Base-by-base conservation (phyloP, 2,113 vertebrate genomes). In the Gambusia affinis region DNA sequence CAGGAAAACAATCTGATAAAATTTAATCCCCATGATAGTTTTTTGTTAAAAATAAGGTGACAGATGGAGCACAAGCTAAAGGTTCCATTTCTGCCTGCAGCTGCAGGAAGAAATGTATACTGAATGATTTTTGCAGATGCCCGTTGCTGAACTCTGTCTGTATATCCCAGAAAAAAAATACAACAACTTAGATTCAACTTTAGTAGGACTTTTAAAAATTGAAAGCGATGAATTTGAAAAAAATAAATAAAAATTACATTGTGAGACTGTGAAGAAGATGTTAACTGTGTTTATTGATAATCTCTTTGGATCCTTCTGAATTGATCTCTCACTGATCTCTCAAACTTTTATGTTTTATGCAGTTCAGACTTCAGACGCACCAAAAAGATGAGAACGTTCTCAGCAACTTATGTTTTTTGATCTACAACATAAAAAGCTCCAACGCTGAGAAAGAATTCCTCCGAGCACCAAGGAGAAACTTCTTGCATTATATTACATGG, bases 191-290 rank as follows among this genome's bases (percentile, higher is more conserved):
- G 51, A 80, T 81, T 61, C 67, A 85, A 82, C 81, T 87, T 88
- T 80, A 88, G 79, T 91, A 91, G 91, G 91, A 89, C 91, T 88
- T 69, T 70, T 66, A 28, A 70, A 76, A 87, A 75, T 22, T 3
- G 42, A 75, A 84, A 44, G 74, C 31, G 66, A 72, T 82, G 72
- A 87, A 78, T 61, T 81, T 68, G 35, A 11, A 37, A 3, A 37
- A 37, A 37, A 37, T 11, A 35, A 67, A 51, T 60, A 63, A 66
- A 66, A 82, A 42, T 64, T n/a, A 67, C 69, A 65, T 72, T 64
- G 73, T 67, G 74, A 72, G 51, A 63, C 24, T 68, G 69, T 76
- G 37, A 12, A 37, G 31, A 71, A 64, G 75, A 62, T 60, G 70
- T 70, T 79, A 84, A 63, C 70, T 60, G 15, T 3, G 62, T 24